Conservation (phyloP, 2,113 vertebrate genomes). For the Coptodon rendalli region DNA sequence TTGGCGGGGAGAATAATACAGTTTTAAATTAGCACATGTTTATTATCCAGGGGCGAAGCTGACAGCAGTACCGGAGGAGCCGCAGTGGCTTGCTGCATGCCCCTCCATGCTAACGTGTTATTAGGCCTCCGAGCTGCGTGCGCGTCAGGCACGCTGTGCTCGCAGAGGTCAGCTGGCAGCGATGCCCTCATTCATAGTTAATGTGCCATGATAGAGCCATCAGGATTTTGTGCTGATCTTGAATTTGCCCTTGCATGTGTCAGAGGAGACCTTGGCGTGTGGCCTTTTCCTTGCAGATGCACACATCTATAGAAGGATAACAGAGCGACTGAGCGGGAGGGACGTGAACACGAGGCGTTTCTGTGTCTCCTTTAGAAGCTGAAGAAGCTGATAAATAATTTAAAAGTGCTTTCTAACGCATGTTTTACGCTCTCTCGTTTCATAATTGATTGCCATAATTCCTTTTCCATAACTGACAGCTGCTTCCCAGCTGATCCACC, state of each 20-base stretch:
- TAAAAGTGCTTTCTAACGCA: neutral
- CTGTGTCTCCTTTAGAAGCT: conserved; percentile 3
- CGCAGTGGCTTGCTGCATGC: neutral
- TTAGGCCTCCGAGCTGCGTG: neutral
- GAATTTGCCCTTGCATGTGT: conserved; percentile 14
- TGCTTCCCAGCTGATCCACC: neutral
- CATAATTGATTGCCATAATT: neutral
- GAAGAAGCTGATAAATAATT: conserved; percentile 29
- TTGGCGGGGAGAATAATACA: neutral
- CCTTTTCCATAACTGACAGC: neutral
- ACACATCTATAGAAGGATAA: neutral
- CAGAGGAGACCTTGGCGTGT: neutral
- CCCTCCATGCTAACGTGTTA: neutral
- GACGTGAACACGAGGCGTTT: neutral
- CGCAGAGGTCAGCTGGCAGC: neutral
- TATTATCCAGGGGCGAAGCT: neutral
- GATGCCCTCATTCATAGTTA: conserved; percentile 16
- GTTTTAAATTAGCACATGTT: neutral
- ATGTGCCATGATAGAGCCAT: conserved; percentile 46
- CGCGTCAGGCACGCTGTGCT: neutral
- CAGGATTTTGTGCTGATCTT: conserved; percentile 20
- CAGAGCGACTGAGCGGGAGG: neutral
- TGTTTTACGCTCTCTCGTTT: neutral
- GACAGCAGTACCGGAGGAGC: neutral
- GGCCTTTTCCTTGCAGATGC: neutral